Base-by-base conservation (phyloP, 2,113 vertebrate species). In the Ramphastos sulfuratus region DNA sequence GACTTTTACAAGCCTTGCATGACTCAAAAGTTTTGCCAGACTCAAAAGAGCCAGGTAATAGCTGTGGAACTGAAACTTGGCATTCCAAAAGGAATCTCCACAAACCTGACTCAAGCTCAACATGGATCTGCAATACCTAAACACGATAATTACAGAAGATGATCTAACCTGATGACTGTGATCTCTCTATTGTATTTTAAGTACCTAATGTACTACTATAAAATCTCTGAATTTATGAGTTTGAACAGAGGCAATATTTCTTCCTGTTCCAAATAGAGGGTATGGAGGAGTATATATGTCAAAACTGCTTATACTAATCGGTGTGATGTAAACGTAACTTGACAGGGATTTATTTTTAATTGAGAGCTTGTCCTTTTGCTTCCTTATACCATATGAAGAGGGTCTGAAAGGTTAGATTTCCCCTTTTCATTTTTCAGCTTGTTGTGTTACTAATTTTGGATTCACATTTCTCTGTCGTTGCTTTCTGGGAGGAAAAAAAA, bases 211-310 rank as follows among this genome's bases (percentile, higher is more conserved):
- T 80, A 30, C 52, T 87, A 59, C 71, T 19, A 70, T 87, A 87
- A 94, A 92, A 87, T 64, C 46, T 42, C 46, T 1, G 1, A 92
- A 96, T 95, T 89, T 94, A 91, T 93, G 84, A 89, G 75, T 92
- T 94, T 95, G 85, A 91, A 91, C 61, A 82, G 84, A 91, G 64
- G 56, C 64, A 82, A 66, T 95, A 92, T 94, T 96, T 96, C 92
- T 91, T 44, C 87, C 67, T 92, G 27, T 93, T 94, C 93, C 72
- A 37, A 91, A 91, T 74, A 79, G 74, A 71, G 0, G 0, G 15
- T 67, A 48, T 77, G 44, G 56, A 25, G 59, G 82, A 92, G 75
- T 93, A 64, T 91, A 60, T 93, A 91, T 85, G 84, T 95, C 92
- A 93, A 91, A 71, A 80, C 52, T 92, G 72, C 95, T 95, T 92